Evolutionary conservation across 37 sponge, comb jelly and placozoan genomes (phyloP).

Genomic region (Dysidea cf. avara): DNA sequence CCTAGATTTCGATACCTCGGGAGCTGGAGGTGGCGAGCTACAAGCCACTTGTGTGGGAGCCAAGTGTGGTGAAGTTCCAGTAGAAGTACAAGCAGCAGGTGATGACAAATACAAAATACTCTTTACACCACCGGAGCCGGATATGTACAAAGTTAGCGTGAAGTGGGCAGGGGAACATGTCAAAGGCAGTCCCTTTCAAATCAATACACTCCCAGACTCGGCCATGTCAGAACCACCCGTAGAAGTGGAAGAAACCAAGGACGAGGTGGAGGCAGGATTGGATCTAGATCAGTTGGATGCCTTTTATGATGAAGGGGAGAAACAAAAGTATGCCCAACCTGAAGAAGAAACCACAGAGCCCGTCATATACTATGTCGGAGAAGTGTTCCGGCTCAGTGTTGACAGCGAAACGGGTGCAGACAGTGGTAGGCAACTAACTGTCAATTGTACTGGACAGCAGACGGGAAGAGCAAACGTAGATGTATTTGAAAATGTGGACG

Average conservation of each 20-base stretch:
- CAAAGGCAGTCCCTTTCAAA: constrained; percentile 71
- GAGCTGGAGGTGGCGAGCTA: constrained; percentile 23
- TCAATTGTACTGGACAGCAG: constrained; percentile 22
- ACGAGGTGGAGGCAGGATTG: constrained; percentile 23
- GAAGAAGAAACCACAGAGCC: too few relatives aligned
- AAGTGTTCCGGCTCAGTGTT: too few relatives aligned
- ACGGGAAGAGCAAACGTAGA: constrained; percentile 16
- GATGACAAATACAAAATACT: constrained; percentile 6
- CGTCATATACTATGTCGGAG: too few relatives aligned
- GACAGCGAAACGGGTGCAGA: constrained; percentile 10
- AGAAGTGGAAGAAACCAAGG: constrained; percentile 11
- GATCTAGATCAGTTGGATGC: constrained; percentile 39
- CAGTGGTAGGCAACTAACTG: constrained; percentile 8
- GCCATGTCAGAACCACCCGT: constrained; percentile 29
- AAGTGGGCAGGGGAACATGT: constrained; percentile 61
- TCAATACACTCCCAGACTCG: constrained; percentile 52
- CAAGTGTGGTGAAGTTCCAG: not conserved
- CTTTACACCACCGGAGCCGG: constrained; percentile 20
- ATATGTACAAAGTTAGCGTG: constrained; percentile 16
- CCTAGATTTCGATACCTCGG: constrained; percentile 20
- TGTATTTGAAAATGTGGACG: constrained; percentile 10
- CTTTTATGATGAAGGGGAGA: not conserved
- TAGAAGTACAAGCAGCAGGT: not conserved
- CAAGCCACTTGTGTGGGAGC: not conserved
- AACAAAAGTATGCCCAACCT: too few relatives aligned